Percentiles rank a stretch among this genome's conserved stretches.
phyloP scores from a whole-genome alignment of 2,113 vertebrate genomes.

The Corythornis vintsioides region DNA sequence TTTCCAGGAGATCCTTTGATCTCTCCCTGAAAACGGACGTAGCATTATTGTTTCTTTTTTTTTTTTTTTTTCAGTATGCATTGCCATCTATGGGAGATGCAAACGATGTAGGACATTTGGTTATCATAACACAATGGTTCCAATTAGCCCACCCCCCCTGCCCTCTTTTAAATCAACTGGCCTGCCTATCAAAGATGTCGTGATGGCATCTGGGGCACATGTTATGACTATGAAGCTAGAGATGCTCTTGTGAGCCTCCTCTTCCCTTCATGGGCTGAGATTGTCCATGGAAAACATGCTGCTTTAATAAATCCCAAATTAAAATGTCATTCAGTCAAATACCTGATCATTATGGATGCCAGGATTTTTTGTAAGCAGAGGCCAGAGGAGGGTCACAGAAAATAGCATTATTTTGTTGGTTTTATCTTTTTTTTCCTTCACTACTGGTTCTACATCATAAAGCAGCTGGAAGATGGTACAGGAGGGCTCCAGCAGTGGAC shows the following conservation, averaged over 20 bases:
- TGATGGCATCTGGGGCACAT: conserved; percentile 30
- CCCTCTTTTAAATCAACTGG: background rate
- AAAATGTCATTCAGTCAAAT: conserved; percentile 2
- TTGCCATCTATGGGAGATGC: conserved; percentile 40
- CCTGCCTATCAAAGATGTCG: background rate
- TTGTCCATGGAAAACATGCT: background rate
- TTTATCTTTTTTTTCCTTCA: background rate
- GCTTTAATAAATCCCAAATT: conserved; percentile 27
- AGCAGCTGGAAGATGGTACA: background rate
- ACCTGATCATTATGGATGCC: background rate
- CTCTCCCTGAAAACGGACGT: background rate
- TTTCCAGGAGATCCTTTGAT: conserved; percentile 70
- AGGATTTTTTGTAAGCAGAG: background rate
- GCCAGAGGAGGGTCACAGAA: conserved; percentile 1
- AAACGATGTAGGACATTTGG: conserved; percentile 41
- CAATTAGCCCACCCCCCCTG: background rate
- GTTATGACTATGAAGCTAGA: background rate
- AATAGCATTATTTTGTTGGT: background rate
- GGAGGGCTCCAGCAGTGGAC: background rate
- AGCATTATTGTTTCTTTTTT: background rate
- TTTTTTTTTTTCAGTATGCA: background rate
- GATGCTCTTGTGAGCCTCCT: background rate
- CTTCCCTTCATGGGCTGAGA: background rate
- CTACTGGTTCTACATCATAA: background rate
- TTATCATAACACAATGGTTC: conserved; percentile 27